These are phyloP conservation scores for Marmota flaviventris DNA, from an alignment of 2,113 vertebrate species.

Conservation along the genomic window DNA sequence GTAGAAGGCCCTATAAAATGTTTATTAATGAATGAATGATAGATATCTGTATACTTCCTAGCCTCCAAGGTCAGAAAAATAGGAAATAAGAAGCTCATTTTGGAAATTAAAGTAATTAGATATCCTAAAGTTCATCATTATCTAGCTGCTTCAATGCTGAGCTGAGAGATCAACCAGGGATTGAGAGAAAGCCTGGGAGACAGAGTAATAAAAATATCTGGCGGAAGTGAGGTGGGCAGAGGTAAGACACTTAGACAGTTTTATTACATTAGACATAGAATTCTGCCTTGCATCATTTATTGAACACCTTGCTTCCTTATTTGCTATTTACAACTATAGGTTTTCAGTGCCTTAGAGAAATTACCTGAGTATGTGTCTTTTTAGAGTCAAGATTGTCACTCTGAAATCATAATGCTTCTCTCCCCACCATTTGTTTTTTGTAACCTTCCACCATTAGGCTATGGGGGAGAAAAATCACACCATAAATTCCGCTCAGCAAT, in stretches of 20 bases:
- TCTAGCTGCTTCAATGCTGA: background rate
- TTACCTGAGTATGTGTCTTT: background rate
- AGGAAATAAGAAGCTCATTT: background rate
- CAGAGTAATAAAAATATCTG: background rate
- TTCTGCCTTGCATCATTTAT: background rate
- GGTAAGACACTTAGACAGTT: background rate
- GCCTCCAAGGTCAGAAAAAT: background rate
- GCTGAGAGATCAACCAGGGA: background rate
- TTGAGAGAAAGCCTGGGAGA: background rate
- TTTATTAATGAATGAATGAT: background rate
- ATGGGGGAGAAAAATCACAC: background rate
- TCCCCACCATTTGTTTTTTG: background rate
- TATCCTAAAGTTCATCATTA: background rate
- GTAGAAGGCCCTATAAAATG: background rate
- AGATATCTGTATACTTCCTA: background rate
- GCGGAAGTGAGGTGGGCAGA: background rate
- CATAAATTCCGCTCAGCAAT: background rate
- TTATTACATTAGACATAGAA: background rate
- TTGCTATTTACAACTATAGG: background rate
- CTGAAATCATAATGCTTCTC: background rate
- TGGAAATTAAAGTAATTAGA: background rate
- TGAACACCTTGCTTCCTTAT: background rate
- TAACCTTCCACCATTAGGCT: background rate
- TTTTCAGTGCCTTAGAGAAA: constrained; percentile 9
- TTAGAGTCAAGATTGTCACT: constrained; percentile 38